These are phyloP conservation scores for Crepidodera aurea DNA, from an alignment of 2,888 invertebrate genomes.

Conservation along the genomic window DNA sequence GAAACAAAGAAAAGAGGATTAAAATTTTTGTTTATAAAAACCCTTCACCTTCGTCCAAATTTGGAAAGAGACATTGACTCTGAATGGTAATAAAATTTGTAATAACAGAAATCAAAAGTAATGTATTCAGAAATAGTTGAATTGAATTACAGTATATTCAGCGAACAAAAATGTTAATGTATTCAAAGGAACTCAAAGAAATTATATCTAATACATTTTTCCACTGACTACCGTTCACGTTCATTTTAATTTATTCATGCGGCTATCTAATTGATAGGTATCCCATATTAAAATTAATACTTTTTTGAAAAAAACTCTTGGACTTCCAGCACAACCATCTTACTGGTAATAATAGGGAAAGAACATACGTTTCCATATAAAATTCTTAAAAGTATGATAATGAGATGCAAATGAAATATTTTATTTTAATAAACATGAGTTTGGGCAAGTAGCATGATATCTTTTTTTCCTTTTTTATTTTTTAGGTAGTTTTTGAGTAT, in stretches of 20 bases:
- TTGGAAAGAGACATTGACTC: too few species aligned
- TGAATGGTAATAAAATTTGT: too few species aligned
- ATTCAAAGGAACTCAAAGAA: too few species aligned
- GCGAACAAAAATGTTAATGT: background rate
- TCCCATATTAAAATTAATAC: constrained; percentile 41
- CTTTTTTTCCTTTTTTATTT: constrained; percentile 37
- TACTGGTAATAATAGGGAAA: constrained; percentile 43
- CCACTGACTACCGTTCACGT: constrained; percentile 23
- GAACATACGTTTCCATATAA: constrained; percentile 36
- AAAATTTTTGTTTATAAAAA: too few species aligned
- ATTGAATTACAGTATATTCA: too few species aligned
- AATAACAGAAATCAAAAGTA: too few species aligned
- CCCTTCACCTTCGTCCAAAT: too few species aligned
- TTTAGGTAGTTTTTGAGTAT: constrained; percentile 40
- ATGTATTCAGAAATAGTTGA: too few species aligned
- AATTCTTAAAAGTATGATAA: constrained; percentile 47
- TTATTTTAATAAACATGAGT: constrained; percentile 51
- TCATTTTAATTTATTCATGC: constrained; percentile 27
- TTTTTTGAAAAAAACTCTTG: constrained; percentile 37
- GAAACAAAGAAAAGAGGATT: too few species aligned
- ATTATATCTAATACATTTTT: constrained; percentile 14
- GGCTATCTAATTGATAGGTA: constrained; percentile 35
- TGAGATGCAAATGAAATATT: constrained; percentile 50
- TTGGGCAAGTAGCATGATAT: constrained; percentile 44
- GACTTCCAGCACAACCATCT: constrained; percentile 34